These are phyloP conservation scores for Serilophus lunatus DNA, from an alignment of 2,113 vertebrate genomes.

Conservation along the genomic window DNA sequence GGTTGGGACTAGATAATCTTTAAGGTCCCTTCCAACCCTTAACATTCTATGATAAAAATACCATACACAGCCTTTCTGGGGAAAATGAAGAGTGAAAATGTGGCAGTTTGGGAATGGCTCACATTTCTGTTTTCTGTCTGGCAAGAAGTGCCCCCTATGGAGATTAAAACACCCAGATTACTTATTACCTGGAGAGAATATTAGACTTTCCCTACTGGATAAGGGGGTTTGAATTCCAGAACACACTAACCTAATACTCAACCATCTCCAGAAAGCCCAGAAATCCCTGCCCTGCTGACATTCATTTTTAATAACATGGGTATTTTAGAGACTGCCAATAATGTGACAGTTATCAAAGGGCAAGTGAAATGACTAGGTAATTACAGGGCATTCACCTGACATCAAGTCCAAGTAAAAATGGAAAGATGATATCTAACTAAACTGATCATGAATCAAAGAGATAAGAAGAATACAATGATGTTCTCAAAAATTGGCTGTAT, in stretches of 20 bases:
- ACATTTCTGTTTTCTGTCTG: background rate
- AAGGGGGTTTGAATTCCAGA: background rate
- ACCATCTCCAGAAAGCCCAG: background rate
- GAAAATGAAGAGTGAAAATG: background rate
- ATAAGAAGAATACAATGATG: background rate
- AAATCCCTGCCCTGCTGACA: background rate
- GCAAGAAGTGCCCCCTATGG: background rate
- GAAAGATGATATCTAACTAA: conserved; percentile 25
- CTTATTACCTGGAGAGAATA: background rate
- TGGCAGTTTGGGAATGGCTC: background rate
- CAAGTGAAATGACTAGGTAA: conserved; percentile 24
- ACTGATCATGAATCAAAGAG: conserved; percentile 36
- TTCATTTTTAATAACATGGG: background rate
- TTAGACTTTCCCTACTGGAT: background rate
- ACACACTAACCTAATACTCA: background rate
- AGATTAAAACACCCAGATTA: background rate
- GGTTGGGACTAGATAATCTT: background rate
- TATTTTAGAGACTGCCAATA: background rate
- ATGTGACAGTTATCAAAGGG: background rate
- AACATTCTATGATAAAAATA: background rate
- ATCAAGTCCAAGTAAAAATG: conserved; percentile 23
- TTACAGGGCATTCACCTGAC: conserved; percentile 43
- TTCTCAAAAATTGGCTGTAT: conserved; percentile 26
- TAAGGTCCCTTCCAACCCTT: background rate
- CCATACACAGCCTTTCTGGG: background rate